Base-by-base conservation (phyloP, 2,888 invertebrate species). In the Drosophila flavopinicola region DNA sequence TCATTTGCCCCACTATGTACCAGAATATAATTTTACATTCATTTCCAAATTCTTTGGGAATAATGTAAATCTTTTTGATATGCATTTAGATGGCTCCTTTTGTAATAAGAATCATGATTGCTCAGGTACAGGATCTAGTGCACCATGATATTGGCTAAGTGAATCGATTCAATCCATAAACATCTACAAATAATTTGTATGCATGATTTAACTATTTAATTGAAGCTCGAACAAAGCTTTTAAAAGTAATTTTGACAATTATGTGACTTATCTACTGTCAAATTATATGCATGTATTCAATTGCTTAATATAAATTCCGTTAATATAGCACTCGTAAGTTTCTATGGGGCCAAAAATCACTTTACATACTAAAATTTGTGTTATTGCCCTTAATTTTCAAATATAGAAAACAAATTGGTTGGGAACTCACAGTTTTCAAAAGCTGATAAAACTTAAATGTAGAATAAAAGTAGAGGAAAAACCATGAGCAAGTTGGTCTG, bases 1-100 rank as follows among this genome's bases (percentile, higher is more conserved):
- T 2, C 4, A 0, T n/a, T 0, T n/a, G 6, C 2, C n/a, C 6
- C 0, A 0, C 10, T 3, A 1, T 17, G 0, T 10, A 6, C 0
- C 7, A 6, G 17, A 37, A 6, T 1, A 6, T 2, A 7, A 37
- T 17, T 37, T 17, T 17, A 17, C 37, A 17, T 37, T 7, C 17
- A 2, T 6, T 6, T 0, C 7, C 6, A 3, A n/a, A 37, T 37
- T 37, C 17, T 17, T 9, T 15, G 37, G 17, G 17, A 17, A 2
- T 3, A 37, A 17, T 7, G 17, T n/a, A 4, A n/a, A 1, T n/a
- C 17, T 37, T n/a, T 37, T 37, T 17, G 17, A 37, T 3, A 0
- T 37, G 3, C 10, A 17, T 4, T 0, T 17, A n/a, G n/a, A 17
- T n/a, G 37, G 37, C n/a, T 1, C 17, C 3, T 0, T n/a, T 37